phyloP scores from a whole-genome alignment of 2,888 invertebrate genomes.

The Eustalomyia histrio region DNA sequence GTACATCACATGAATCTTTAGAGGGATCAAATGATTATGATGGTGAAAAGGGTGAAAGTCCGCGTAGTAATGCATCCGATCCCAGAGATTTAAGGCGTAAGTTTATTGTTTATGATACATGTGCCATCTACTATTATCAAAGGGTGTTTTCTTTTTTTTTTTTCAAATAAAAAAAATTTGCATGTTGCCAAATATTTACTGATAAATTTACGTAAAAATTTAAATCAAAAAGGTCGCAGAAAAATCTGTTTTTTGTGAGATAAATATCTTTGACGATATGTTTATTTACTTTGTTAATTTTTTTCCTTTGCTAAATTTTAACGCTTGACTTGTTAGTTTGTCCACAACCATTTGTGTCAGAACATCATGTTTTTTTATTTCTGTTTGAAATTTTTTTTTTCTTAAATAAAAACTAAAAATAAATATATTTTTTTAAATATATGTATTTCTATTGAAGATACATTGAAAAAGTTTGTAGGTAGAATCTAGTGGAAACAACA shows the following conservation, averaged over 20 bases:
- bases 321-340: slow-evolving; percentile 74
- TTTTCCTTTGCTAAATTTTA: slow-evolving; percentile 71
- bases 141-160: slow-evolving; percentile 41
- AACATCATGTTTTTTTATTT: slow-evolving; percentile 17
- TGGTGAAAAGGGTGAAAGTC: slow-evolving; percentile 81
- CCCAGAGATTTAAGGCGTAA: slow-evolving; percentile 83
- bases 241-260: slow-evolving; percentile 33
- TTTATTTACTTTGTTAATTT: slow-evolving; percentile 61
- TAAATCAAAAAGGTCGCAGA: slow-evolving; percentile 40
- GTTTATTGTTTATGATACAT: slow-evolving; percentile 71
- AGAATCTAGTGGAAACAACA: no score
- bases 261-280: slow-evolving; percentile 64
- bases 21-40: slow-evolving; percentile 83
- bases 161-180: slow-evolving; percentile 57
- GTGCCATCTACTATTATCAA: not conserved
- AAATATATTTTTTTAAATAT: no score
- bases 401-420: no score
- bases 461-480: no score
- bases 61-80: slow-evolving; percentile 80
- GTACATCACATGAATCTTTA: slow-evolving; percentile 82
- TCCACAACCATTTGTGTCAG: slow-evolving; percentile 66
- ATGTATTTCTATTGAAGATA: no score
- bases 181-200: slow-evolving; percentile 64
- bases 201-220: slow-evolving; percentile 53
- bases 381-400: slow-evolving; percentile 19